These are phyloP conservation scores for Leptatherina wallacei DNA, from an alignment of 2,797 vertebrate species.

Conservation along the genomic window DNA sequence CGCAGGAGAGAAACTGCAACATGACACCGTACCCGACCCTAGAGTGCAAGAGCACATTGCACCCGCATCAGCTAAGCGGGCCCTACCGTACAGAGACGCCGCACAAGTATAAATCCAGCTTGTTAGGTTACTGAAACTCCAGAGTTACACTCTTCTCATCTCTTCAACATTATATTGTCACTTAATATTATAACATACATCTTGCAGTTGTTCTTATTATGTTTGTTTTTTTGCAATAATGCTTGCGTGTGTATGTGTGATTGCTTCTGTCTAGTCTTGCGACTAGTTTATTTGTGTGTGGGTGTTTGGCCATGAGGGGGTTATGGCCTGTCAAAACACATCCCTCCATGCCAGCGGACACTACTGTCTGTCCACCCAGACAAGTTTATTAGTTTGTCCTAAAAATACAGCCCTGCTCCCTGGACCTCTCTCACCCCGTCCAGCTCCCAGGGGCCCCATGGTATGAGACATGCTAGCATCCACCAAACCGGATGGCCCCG, in stretches of 20 bases:
- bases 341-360: slow-evolving; percentile 54
- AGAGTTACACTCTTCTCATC: neutral
- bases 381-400: slow-evolving; percentile 83
- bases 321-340: slow-evolving; percentile 76
- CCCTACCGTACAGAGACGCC: too few relatives aligned
- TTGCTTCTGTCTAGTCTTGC: slow-evolving; percentile 17
- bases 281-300: slow-evolving; percentile 32
- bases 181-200: neutral
- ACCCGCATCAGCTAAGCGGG: too few relatives aligned
- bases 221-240: too few relatives aligned
- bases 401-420: slow-evolving; percentile 64
- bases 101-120: too few relatives aligned
- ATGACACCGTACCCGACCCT: too few relatives aligned
- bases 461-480: slow-evolving; percentile 69
- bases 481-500: slow-evolving; percentile 39
- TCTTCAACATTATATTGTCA: neutral
- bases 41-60: too few relatives aligned
- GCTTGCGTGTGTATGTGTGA: neutral
- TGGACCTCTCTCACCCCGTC: slow-evolving; percentile 54
- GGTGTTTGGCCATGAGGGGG: slow-evolving; percentile 46
- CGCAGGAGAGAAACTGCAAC: too few relatives aligned
- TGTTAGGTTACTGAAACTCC: neutral
- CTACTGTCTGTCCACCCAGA: slow-evolving; percentile 76
- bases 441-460: slow-evolving; percentile 66
- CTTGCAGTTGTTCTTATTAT: neutral